Percentiles rank a stretch among this genome's conserved stretches.
Conservation (phyloP, 1,140 invertebrate genomes). For the Oedothorax gibbosus region DNA sequence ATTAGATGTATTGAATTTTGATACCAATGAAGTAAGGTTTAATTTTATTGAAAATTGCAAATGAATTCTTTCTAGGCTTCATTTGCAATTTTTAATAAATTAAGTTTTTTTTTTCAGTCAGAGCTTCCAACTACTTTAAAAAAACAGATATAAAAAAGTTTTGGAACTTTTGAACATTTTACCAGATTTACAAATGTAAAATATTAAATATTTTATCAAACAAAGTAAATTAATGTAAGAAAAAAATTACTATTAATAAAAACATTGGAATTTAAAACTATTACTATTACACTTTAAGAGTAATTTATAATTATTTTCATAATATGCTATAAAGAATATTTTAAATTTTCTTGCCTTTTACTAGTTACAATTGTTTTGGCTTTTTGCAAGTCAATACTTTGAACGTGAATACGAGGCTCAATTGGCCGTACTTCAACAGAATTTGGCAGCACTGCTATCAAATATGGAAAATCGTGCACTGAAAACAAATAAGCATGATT, state of each 20-base stretch:
- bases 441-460: constrained; percentile 82
- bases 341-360: constrained; percentile 25
- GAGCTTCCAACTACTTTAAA: no score
- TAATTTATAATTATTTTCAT: no score
- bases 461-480: constrained; percentile 93
- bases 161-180: no score
- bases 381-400: constrained; percentile 76
- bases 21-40: no score
- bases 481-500: constrained; percentile 64
- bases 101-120: no score
- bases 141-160: no score
- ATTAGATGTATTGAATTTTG: no score
- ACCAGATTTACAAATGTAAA: no score
- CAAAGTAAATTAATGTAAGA: background rate
- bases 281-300: no score
- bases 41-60: no score
- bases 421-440: constrained; percentile 85
- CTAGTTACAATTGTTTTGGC: constrained; percentile 64
- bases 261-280: background rate
- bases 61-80: no score
- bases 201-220: background rate
- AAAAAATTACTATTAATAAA: background rate
- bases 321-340: background rate
- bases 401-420: constrained; percentile 78
- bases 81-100: no score